Conservation (phyloP, 2,113 vertebrate genomes). For the Chiloscyllium plagiosum region DNA sequence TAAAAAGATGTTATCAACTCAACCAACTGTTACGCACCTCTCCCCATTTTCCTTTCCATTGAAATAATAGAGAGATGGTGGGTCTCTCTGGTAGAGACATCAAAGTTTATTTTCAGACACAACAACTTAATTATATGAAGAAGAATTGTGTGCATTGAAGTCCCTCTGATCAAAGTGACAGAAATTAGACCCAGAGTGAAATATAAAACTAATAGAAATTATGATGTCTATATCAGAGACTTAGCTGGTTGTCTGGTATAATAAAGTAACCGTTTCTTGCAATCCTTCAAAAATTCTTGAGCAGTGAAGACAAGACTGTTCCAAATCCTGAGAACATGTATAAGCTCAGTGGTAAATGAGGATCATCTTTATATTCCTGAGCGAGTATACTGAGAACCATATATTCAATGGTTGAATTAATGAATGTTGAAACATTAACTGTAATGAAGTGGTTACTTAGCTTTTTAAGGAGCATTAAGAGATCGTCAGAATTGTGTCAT, state of each 20-base stretch:
- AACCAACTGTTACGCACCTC: neutral
- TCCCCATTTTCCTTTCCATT: neutral
- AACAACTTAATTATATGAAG: neutral
- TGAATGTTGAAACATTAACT: neutral
- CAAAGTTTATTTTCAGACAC: neutral
- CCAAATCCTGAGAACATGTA: neutral
- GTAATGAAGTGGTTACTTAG: neutral
- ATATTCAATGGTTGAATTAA: neutral
- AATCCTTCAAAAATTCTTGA: neutral
- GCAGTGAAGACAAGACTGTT: neutral
- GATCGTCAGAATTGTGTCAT: neutral
- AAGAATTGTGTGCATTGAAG: neutral
- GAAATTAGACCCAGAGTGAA: neutral
- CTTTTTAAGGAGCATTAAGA: neutral
- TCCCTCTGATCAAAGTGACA: neutral
- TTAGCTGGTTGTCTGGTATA: neutral
- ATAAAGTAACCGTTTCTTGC: neutral
- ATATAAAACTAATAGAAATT: neutral
- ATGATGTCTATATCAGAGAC: neutral
- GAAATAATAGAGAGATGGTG: neutral
- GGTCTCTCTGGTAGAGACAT: neutral
- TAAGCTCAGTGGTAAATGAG: neutral
- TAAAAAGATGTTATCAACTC: neutral
- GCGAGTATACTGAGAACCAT: neutral
- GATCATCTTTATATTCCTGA: neutral